Conservation (phyloP, 2,113 vertebrate species). For the Indicator indicator region DNA sequence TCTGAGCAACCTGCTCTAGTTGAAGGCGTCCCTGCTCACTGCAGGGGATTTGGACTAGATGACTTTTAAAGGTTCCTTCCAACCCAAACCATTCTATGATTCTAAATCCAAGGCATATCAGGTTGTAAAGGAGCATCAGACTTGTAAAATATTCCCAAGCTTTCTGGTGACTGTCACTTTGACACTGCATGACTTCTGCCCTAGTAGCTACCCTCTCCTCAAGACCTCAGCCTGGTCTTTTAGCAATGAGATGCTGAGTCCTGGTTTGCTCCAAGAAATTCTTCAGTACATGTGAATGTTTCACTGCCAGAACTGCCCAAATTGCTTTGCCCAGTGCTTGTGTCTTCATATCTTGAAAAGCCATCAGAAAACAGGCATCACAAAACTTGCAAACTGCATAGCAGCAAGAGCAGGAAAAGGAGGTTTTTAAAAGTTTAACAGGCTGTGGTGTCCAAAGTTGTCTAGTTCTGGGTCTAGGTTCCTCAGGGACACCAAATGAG, state of each 20-base stretch:
- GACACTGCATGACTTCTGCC: not conserved
- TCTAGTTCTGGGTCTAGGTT: not conserved
- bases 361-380: not conserved
- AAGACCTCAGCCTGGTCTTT: not conserved
- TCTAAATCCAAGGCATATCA: rapidly evolving
- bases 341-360: not conserved
- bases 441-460: not conserved
- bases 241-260: not conserved
- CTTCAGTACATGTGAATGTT: not conserved
- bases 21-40: not conserved
- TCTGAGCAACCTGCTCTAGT: not conserved
- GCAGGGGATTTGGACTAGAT: not conserved
- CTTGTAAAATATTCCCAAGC: not conserved
- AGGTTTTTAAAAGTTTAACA: not conserved
- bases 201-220: not conserved
- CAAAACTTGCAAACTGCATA: not conserved
- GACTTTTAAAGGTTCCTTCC: not conserved
- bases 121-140: not conserved
- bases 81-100: not conserved
- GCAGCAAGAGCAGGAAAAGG: not conserved
- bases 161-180: not conserved
- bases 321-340: not conserved
- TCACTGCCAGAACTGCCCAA: not conserved
- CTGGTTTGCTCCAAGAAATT: not conserved
- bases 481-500: not conserved